phyloP scores from a whole-genome alignment of 1,140 invertebrate genomes.

The roundworm (Caenorhabditis elegans) region DNA sequence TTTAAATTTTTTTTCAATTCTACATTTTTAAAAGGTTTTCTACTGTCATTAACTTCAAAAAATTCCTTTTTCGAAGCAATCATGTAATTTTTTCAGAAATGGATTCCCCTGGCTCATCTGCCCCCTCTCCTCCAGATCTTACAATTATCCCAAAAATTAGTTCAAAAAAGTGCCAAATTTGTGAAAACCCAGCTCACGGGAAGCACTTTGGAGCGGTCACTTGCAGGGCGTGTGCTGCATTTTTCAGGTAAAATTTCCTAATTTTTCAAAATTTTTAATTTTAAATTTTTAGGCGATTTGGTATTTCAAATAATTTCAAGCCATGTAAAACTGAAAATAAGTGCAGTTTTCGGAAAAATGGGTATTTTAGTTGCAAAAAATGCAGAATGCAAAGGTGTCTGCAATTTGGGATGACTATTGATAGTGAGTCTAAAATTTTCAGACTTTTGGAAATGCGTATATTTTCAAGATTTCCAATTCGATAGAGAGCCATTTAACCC shows the following conservation, averaged over 20 bases:
- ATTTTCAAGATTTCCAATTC: neutral
- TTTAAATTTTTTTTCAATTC: too few species aligned
- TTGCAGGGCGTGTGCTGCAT: neutral
- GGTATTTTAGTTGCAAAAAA: neutral
- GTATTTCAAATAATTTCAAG: neutral
- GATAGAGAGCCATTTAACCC: neutral
- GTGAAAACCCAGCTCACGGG: neutral
- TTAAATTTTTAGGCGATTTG: neutral
- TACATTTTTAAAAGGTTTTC: too few species aligned
- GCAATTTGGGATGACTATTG: neutral
- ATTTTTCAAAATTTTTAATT: neutral
- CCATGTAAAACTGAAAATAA: neutral
- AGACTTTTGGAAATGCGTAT: neutral
- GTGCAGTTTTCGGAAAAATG: neutral
- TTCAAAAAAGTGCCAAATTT: neutral
- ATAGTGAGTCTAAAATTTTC: neutral
- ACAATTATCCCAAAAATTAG: neutral
- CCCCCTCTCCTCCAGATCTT: neutral
- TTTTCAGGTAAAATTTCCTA: neutral
- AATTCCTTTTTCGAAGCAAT: too few species aligned
- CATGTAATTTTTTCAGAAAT: neutral
- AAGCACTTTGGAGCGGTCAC: neutral
- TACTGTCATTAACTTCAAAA: too few species aligned
- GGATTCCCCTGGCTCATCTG: neutral
- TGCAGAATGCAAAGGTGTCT: neutral